A percentile compares a stretch with the other conserved stretches of the same genome.
Conservation (phyloP, 2,113 vertebrate genomes). For the Tenebrosternarchus preto region DNA sequence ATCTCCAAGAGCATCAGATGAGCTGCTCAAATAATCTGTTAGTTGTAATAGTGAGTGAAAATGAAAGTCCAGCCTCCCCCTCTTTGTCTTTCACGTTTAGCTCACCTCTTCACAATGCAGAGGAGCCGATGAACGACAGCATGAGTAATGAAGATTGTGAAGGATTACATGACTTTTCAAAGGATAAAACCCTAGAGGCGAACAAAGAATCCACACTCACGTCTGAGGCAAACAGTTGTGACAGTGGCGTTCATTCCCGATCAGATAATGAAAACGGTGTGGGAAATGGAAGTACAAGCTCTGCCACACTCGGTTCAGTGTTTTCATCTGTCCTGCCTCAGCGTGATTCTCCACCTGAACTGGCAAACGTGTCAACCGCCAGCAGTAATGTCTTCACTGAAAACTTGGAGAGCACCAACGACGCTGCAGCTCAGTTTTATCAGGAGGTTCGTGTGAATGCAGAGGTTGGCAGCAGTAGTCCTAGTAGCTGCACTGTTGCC, state of each 20-base stretch:
- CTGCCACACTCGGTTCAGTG: conserved; percentile 83
- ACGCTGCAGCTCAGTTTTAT: conserved; percentile 96
- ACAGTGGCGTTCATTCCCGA: neutral
- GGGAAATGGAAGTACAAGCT: conserved; percentile 58
- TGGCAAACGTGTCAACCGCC: conserved; percentile 92
- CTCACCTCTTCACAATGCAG: conserved; percentile 82
- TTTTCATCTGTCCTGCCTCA: conserved; percentile 80
- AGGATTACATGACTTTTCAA: conserved; percentile 84
- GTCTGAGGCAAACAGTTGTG: conserved; percentile 65
- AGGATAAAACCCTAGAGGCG: conserved; percentile 76
- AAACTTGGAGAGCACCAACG: conserved; percentile 98
- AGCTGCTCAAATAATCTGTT: conserved; percentile 97
- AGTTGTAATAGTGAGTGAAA: conserved; percentile 96
- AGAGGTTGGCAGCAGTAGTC: conserved; percentile 69
- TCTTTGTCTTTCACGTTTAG: conserved; percentile 83
- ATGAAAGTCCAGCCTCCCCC: conserved; percentile 79
- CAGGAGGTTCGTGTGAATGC: conserved; percentile 83
- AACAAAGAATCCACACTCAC: conserved; percentile 89
- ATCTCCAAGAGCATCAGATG: conserved; percentile 97
- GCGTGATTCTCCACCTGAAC: conserved; percentile 86
- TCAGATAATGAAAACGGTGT: conserved; percentile 16
- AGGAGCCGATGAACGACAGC: conserved; percentile 87
- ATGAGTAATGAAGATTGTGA: conserved; percentile 83
- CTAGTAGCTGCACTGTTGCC: conserved; percentile 54
- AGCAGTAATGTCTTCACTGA: conserved; percentile 98